A percentile compares a stretch with the other conserved stretches of the same genome.
These are phyloP conservation scores for Mesoligia furuncula DNA, from an alignment of 2,888 invertebrate genomes.

Conservation along the genomic window DNA sequence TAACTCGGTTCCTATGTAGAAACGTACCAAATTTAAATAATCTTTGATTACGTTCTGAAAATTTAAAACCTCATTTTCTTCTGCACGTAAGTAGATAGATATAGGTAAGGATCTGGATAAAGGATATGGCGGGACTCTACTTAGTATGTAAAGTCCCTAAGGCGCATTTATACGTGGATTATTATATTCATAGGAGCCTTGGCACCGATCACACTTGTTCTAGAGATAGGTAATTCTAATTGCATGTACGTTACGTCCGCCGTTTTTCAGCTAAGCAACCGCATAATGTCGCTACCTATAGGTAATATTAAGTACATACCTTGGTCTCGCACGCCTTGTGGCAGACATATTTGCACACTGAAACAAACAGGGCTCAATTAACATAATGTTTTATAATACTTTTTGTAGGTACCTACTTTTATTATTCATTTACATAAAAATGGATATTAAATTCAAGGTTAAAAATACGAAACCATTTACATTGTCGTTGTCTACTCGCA, in stretches of 20 bases:
- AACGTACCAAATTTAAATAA: background rate
- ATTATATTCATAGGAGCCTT: conserved; percentile 53
- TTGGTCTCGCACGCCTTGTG: conserved; percentile 94
- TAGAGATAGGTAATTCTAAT: conserved; percentile 63
- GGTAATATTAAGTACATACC: conserved; percentile 87
- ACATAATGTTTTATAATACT: conserved; percentile 26
- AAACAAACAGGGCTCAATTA: conserved; percentile 84
- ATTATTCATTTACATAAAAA: conserved; percentile 16
- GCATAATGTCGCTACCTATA: conserved; percentile 27
- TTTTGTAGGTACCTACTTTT: background rate
- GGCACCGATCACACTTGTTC: conserved; percentile 57
- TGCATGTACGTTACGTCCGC: conserved; percentile 56
- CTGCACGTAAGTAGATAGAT: background rate
- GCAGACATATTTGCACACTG: conserved; percentile 96
- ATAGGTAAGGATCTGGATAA: background rate
- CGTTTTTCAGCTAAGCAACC: conserved; percentile 47
- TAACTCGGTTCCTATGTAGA: background rate
- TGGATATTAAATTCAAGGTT: conserved; percentile 24
- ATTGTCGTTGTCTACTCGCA: conserved; percentile 9
- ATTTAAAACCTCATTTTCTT: background rate
- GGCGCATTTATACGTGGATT: conserved; percentile 26
- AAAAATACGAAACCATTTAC: conserved; percentile 3
- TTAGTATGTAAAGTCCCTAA: conserved; percentile 25
- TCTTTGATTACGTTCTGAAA: background rate
- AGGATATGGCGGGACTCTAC: background rate